Conservation (phyloP, 2,797 vertebrate genomes). For the Hirundo rustica region DNA sequence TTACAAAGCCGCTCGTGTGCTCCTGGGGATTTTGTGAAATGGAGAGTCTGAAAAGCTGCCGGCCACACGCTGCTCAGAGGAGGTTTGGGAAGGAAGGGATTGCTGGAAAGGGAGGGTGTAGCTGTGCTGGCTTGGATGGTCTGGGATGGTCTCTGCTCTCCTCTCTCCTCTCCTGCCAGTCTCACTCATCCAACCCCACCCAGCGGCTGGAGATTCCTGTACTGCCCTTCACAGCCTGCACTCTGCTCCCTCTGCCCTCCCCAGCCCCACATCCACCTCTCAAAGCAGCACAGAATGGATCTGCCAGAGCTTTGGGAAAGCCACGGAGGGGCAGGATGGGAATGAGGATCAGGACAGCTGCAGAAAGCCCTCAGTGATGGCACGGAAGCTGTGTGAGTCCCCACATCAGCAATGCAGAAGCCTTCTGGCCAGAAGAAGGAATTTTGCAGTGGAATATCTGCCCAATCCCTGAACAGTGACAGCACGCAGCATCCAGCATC, state of each 20-base stretch:
- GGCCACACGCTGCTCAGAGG: neutral
- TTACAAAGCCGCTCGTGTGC: neutral
- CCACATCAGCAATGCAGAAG: neutral
- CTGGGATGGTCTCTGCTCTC: neutral
- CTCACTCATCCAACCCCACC: neutral
- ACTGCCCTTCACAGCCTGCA: neutral
- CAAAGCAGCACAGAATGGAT: neutral
- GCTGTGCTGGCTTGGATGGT: neutral
- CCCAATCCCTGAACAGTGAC: neutral
- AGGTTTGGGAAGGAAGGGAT: neutral
- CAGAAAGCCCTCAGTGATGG: neutral
- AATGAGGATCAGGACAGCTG: neutral
- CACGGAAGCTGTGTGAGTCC: neutral
- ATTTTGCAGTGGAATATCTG: neutral
- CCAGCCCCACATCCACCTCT: neutral
- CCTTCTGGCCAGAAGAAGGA: neutral
- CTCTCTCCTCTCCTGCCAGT: neutral
- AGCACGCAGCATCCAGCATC: neutral
- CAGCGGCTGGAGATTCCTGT: neutral
- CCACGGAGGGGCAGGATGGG: neutral
- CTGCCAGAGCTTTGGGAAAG: neutral
- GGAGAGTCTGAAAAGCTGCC: neutral
- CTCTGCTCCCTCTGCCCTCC: neutral
- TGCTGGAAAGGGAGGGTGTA: neutral
- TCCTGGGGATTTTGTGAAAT: neutral